Evolutionary conservation across 2,797 vertebrate species (phyloP).

Genomic region (Hephaestus fuliginosus): DNA sequence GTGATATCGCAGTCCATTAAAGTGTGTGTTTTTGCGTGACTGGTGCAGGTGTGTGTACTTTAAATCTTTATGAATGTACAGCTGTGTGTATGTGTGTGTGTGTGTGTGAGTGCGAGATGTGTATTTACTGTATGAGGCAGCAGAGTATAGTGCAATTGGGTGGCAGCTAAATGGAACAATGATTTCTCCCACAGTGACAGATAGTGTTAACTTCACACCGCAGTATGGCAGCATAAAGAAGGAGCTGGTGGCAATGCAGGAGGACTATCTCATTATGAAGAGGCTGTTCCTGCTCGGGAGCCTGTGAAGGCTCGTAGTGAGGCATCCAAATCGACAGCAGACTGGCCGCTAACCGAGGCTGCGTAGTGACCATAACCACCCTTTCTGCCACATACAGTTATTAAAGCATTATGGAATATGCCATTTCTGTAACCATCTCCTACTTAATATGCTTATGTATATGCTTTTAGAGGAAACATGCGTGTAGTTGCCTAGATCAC

Average conservation of each 20-base stretch:
- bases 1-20: conserved; percentile 65
- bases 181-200: conserved; percentile 40
- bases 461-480: neutral
- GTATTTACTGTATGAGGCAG: conserved; percentile 24
- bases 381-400: neutral
- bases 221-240: conserved; percentile 28
- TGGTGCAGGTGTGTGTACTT: conserved; percentile 43
- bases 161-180: conserved; percentile 58
- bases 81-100: conserved; percentile 7
- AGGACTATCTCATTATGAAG: conserved; percentile 20
- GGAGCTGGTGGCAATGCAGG: conserved; percentile 17
- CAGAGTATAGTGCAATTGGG: conserved; percentile 43
- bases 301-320: conserved; percentile 11
- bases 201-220: conserved; percentile 43
- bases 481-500: neutral
- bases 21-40: conserved; percentile 63
- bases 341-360: neutral
- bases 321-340: conserved; percentile 26
- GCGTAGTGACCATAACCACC: neutral
- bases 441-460: neutral
- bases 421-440: neutral
- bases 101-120: neutral
- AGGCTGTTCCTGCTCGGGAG: conserved; percentile 28
- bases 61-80: conserved; percentile 33
- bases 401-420: neutral